Percentiles rank a stretch among this genome's conserved stretches.
Evolutionary conservation across 2,797 vertebrate species (phyloP).

Genomic region (Ceyx erithaca): DNA sequence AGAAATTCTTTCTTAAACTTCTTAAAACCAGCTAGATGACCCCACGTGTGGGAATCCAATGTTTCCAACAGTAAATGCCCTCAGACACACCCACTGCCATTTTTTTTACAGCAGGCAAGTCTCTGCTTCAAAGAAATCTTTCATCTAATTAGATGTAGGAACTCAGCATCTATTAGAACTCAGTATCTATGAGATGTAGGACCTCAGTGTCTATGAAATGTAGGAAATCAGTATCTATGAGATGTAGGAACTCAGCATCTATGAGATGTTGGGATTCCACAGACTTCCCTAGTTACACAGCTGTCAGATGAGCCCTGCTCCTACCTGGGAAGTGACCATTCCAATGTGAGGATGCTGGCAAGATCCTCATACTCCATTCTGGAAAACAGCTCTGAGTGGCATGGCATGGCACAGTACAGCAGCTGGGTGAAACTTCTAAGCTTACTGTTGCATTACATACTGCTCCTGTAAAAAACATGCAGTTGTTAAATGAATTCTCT

Average conservation of each 20-base stretch:
- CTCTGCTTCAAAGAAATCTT: neutral
- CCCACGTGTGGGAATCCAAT: neutral
- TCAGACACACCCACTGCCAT: neutral
- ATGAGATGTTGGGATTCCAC: neutral
- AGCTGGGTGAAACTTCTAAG: neutral
- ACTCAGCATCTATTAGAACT: too few species aligned
- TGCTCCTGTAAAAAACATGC: neutral
- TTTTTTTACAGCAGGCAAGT: neutral
- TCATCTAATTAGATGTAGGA: neutral
- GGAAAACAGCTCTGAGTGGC: neutral
- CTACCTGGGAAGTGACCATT: neutral
- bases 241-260: neutral
- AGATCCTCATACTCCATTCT: neutral
- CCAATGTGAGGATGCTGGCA: neutral
- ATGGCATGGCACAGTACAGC: neutral
- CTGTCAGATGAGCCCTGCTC: neutral
- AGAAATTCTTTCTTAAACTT: neutral
- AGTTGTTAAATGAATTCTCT: neutral
- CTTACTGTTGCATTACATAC: neutral
- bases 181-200: too few species aligned
- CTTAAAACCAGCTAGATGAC: conserved; percentile 12
- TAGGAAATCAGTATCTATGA: too few species aligned
- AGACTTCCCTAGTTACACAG: neutral
- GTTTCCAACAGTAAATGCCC: conserved; percentile 13
- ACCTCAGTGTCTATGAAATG: neutral